Evolutionary conservation across 2,113 vertebrate genomes (phyloP).

Genomic region (Ailurus styani): DNA sequence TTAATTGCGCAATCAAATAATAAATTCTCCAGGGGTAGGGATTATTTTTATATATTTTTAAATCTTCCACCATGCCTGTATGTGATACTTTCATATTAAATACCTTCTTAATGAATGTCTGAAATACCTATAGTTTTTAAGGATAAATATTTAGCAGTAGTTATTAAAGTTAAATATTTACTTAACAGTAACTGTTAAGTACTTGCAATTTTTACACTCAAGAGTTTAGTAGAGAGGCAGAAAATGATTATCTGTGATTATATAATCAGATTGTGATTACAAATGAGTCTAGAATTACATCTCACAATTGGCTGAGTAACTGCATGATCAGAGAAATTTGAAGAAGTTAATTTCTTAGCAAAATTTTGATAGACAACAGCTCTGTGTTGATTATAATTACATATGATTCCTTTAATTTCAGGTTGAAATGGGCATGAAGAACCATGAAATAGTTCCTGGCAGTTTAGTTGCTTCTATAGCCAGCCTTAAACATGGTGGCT

Average conservation of each 20-base stretch:
- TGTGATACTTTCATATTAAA: not conserved
- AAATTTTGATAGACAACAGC: not conserved
- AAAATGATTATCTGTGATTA: not conserved
- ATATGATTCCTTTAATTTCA: constrained; percentile 73
- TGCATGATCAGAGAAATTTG: not conserved
- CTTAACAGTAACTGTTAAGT: not conserved
- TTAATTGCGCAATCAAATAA: not conserved
- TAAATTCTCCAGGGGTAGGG: not conserved
- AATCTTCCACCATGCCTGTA: not conserved
- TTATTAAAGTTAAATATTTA: not conserved
- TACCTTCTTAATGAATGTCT: not conserved
- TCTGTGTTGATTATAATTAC: not conserved
- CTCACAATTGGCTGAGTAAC: not conserved
- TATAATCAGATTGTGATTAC: not conserved
- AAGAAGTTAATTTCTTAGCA: constrained; percentile 40
- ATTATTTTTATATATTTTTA: not conserved
- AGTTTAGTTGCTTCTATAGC: constrained; percentile 95
- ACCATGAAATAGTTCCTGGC: constrained; percentile 95
- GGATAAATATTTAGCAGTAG: not conserved
- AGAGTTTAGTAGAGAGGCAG: not conserved
- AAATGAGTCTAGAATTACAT: not conserved
- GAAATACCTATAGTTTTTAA: not conserved
- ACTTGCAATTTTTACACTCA: not conserved
- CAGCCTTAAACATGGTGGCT: constrained; percentile 95
- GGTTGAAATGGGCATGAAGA: constrained; percentile 99